phyloP scores from a whole-genome alignment of 2,888 invertebrate genomes.

The Lamellibrachia columna region DNA sequence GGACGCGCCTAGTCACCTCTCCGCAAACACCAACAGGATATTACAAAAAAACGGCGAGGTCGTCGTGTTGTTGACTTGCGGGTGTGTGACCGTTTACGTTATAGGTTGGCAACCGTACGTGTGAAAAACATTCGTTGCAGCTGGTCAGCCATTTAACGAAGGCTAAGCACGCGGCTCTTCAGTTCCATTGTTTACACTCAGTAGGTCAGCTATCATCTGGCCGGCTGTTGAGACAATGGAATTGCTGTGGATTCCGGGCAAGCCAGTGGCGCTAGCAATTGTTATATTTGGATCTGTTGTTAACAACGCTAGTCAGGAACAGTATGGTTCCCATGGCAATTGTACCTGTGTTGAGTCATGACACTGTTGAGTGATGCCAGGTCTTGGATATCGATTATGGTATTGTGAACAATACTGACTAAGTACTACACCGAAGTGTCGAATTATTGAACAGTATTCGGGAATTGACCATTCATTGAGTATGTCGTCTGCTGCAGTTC shows the following conservation, averaged over 20 bases:
- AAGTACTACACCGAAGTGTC: not conserved
- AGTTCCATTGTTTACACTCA: not conserved
- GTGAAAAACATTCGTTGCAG: not conserved
- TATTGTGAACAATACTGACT: not conserved
- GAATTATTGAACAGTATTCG: slow-evolving; percentile 16
- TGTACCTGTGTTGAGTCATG: not conserved
- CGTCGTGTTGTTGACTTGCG: slow-evolving; percentile 4
- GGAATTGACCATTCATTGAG: slow-evolving; percentile 1
- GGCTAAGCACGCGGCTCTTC: not conserved
- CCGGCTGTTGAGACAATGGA: slow-evolving; percentile 1
- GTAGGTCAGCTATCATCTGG: not conserved
- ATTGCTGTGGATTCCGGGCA: not conserved
- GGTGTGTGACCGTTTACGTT: not conserved
- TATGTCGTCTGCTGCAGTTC: not conserved
- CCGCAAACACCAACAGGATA: not conserved
- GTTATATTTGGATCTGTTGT: slow-evolving; percentile 1
- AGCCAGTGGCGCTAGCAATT: not conserved
- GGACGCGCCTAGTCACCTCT: not conserved
- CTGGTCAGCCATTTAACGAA: not conserved
- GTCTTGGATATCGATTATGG: not conserved
- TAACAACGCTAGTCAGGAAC: not conserved
- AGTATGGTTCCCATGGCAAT: not conserved
- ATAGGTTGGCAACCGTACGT: not conserved
- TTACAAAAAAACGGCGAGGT: not conserved
- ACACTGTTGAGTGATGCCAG: not conserved